Base-by-base conservation (phyloP, 2,797 vertebrate genomes). In the Mormyrops boulengeri region DNA sequence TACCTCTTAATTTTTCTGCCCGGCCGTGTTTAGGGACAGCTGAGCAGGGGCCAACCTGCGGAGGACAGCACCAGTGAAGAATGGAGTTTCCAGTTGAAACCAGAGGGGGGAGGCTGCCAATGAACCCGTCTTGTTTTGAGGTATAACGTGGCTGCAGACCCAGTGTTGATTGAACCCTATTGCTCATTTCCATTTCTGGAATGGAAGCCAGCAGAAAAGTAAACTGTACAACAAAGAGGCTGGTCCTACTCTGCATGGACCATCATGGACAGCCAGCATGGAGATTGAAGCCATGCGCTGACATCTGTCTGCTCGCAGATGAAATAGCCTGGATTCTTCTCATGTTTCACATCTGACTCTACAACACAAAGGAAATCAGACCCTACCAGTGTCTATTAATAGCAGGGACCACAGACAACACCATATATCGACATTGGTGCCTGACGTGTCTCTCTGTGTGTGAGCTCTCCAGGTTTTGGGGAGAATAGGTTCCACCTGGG, bases 361-460 rank as follows among this genome's bases (percentile, higher is more conserved):
- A 92, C 92, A 94, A 91, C 92, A 88, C 88, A 90, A 92, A 94
- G 93, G 94, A 94, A 91, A 93, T 94, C 93, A 93, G 92, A 92
- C 85, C 90, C 92, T 91, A 92, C 88, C 89, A 26, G 26, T 60
- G 85, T 53, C 93, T 95, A 93, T 90, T 92, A 95, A 94, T 91
- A 95, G 93, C 1, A 90, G 50, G 53, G 89, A 92, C 80, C 2
- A 90, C 50, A 55, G 90, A 92, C 69, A 90, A 90, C 90, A 91
- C 90, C 90, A 92, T 92, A 91, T 91, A 90, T 87, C 91, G 90
- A 92, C 93, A 94, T 90, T 90, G 85, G 87, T 69, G 87, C 90
- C 90, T 90, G 91, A 90, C 92, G 19, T 93, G 87, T 49, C 6
- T 7, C 1, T 50, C 44, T 77, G 60, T 34, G 44, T 52, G 60